Conservation (phyloP, 2,888 invertebrate species). For the Mantis religiosa region DNA sequence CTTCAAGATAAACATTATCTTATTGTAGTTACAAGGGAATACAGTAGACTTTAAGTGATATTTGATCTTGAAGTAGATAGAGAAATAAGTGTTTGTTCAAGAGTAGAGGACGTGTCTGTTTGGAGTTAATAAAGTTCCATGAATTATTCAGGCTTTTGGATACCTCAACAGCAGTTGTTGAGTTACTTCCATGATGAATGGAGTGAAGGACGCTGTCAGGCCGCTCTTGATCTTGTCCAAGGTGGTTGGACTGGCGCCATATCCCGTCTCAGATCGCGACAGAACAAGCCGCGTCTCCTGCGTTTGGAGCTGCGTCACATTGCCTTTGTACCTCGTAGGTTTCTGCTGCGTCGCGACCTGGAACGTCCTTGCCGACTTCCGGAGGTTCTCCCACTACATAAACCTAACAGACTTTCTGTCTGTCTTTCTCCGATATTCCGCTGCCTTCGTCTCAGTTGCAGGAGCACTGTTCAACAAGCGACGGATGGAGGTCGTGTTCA, state of each 20-base stretch:
- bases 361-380: not conserved
- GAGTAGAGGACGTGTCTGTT: too few species aligned
- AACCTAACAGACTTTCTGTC: not conserved
- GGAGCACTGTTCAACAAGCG: not conserved
- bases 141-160: too few species aligned
- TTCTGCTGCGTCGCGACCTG: not conserved
- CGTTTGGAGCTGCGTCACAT: not conserved
- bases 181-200: too few species aligned
- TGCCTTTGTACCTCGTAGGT: not conserved
- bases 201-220: not conserved
- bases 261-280: not conserved
- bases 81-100: too few species aligned
- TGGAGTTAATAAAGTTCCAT: too few species aligned
- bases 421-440: not conserved
- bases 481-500: not conserved
- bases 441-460: not conserved
- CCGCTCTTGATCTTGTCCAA: not conserved
- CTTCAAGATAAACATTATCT: too few species aligned
- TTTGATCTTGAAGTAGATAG: too few species aligned
- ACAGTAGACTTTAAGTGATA: too few species aligned
- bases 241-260: not conserved
- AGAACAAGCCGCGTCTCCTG: not conserved
- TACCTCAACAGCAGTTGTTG: too few species aligned
- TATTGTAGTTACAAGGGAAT: too few species aligned
- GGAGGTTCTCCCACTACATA: not conserved